Evolutionary conservation across 2,113 vertebrate genomes (phyloP), one percentile per base, ranked within the genome.

Genomic region (Mugil cephalus): DNA sequence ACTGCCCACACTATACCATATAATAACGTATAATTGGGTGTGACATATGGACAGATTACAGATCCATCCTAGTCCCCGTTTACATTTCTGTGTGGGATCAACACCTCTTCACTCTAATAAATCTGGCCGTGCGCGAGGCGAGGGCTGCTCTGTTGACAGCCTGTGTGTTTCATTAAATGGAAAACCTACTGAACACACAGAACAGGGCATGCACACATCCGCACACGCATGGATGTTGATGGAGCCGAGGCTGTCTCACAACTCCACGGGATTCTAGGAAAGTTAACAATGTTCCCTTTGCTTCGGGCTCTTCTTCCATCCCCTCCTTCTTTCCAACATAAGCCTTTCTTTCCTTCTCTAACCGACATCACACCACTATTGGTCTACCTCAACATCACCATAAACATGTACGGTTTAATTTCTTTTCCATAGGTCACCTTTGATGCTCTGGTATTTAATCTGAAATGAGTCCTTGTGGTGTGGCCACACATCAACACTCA

Each of bases 211-310:
- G 15, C 52, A 80, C 62, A 73, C 81, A 51, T 53, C 42, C 36
- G 4, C 54, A 70, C 52, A 62, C 56, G 39, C 69, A 55, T 51
- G 61, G 63, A 71, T 80, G 71, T 77, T 84, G 77, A 88, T 82
- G 70, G 84, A 86, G 75, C 64, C 7, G 24, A 4, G 53, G 69
- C 52, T 80, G 82, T 78, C 58, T 79, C 81, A 42, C 47, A 72
- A 53, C 72, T 40, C 77, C 68, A 45, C 45, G 46, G 74, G 82
- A 71, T 64, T 72, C 58, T 59, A 65, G 74, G 74, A 87, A 85
- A 76, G 50, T 76, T 69, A 80, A 85, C 80, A 85, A 80, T 51
- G 15, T 73, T 51, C 65, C 66, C 13, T 75, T 82, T 79, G 54
- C 73, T 50, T 75, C 40, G 69, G 43, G 17, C 10, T 74, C 70